phyloP scores from a whole-genome alignment of 2,113 vertebrate species.

The Petroica traversi region DNA sequence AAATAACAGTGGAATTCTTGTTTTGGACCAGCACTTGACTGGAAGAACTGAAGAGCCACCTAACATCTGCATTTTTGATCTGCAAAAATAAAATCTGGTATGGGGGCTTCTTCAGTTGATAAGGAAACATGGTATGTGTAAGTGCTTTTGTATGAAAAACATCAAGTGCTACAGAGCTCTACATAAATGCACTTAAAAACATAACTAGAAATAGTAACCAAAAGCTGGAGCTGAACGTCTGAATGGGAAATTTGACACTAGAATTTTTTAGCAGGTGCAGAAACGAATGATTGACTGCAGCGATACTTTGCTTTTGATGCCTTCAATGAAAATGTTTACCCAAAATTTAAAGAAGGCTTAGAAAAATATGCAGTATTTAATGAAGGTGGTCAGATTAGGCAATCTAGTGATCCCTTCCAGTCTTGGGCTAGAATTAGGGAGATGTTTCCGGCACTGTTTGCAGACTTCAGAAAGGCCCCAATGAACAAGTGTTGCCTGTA shows the following conservation, averaged over 20 bases:
- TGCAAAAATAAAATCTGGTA: background rate
- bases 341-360: background rate
- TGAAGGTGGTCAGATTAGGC: background rate
- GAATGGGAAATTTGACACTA: background rate
- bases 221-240: background rate
- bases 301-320: background rate
- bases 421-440: background rate
- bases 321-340: background rate
- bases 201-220: background rate
- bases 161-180: background rate
- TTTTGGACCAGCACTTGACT: background rate
- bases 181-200: background rate
- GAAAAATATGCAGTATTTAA: background rate
- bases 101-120: background rate
- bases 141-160: background rate
- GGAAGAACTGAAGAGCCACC: background rate
- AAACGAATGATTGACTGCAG: background rate
- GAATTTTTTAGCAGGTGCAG: background rate
- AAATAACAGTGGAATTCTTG: background rate
- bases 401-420: background rate
- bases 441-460: background rate
- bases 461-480: background rate
- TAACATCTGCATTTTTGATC: background rate
- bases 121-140: background rate
- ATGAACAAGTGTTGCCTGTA: background rate